Base-by-base conservation (phyloP, 2,797 vertebrate genomes). In the Peromyscus nudipes region DNA sequence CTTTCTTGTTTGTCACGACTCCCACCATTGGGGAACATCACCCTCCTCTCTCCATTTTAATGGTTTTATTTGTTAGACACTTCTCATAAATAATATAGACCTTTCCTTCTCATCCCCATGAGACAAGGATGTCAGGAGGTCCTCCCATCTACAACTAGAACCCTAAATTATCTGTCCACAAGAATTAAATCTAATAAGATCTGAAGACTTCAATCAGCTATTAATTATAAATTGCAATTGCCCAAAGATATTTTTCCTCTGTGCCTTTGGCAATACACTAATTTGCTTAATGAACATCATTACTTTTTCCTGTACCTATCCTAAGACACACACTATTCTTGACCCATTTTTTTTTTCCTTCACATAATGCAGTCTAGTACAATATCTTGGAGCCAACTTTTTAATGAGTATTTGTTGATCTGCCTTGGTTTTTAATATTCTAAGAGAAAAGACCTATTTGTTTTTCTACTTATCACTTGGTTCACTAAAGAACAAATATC, bases 371-470 rank as follows among this genome's bases (percentile, higher is more conserved):
- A 75, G 12, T 82, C 60, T 84, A 87, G 27, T 83, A 90, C 0
- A 67, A 2, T 67, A 88, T 34, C 91, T 87, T 93, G 13, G 31
- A 65, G 17, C n/a, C 27, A 76, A 76, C 65, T 62, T 55, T 55
- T 91, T 89, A 84, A 79, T 69, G n/a, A 69, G 6, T 87, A 86
- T 69, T 89, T 75, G 80, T 37, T 92, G 79, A 86, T 87, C 17
- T 86, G 52, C n/a, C 73, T 82, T 87, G 34, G 23, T 82, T 49
- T 69, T 89, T 83, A 89, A 81, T 90, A 95, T 60, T 77, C 65
- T 77, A 91, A 73, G 25, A 85, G 16, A 82, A 79, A 84, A 92
- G 4, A 88, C 29, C 8, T 25, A 5, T 29, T 89, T 76, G 10
- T 92, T 52, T 84, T 80, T 76, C 43, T 17, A 8, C 16, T 88